These are phyloP conservation scores for Panthera tigris DNA, from an alignment of 2,113 vertebrate genomes.

Conservation along the genomic window DNA sequence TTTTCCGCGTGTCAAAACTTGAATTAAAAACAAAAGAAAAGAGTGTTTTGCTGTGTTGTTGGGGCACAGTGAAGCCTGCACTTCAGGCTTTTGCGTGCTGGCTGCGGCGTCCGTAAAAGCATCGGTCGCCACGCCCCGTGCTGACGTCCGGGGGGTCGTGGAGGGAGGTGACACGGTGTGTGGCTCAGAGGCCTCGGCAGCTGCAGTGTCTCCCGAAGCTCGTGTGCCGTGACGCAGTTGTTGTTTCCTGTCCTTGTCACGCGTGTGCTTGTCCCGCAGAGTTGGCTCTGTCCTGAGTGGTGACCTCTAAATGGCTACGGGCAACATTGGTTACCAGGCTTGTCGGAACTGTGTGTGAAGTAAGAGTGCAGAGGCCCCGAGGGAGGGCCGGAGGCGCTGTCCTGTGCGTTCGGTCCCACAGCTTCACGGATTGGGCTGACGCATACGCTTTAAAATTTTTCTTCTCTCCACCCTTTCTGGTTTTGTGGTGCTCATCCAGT, in stretches of 20 bases:
- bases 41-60: background rate
- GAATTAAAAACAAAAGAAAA: too few relatives aligned
- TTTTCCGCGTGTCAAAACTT: background rate
- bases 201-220: background rate
- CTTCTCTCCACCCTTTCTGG: rapidly evolving
- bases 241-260: background rate
- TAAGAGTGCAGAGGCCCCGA: rapidly evolving
- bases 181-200: background rate
- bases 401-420: rapidly evolving
- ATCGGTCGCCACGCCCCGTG: rapidly evolving
- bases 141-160: rapidly evolving
- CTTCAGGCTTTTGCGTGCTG: rapidly evolving
- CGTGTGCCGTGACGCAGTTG: background rate
- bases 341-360: background rate
- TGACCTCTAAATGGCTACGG: background rate
- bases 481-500: background rate
- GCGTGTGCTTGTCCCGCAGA: background rate
- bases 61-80: rapidly evolving
- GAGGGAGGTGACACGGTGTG: rapidly evolving
- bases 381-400: background rate
- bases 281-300: background rate
- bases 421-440: background rate
- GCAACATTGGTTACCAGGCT: rapidly evolving
- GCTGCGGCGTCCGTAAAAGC: background rate
- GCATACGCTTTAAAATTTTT: rapidly evolving